A percentile compares a stretch with the other conserved stretches of the same genome.
Conservation (phyloP, 2,113 vertebrate genomes). For the Epinephelus moara region DNA sequence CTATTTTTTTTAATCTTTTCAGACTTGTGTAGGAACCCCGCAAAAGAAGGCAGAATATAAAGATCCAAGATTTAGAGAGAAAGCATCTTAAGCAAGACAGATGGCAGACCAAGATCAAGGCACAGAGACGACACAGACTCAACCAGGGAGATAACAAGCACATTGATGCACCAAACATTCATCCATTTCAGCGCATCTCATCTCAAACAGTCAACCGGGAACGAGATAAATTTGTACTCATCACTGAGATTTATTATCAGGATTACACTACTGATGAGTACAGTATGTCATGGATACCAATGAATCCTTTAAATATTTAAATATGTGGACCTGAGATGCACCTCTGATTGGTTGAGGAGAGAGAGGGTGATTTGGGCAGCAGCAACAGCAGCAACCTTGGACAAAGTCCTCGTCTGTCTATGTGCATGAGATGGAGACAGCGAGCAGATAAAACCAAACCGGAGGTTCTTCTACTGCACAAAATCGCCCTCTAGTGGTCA, state of each 20-base stretch:
- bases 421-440: constrained; percentile 50
- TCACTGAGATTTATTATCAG: not conserved
- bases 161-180: constrained; percentile 63
- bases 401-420: constrained; percentile 31
- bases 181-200: constrained; percentile 54
- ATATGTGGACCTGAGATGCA: constrained; percentile 56
- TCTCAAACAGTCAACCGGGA: constrained; percentile 47
- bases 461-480: constrained; percentile 48
- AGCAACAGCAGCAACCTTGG: constrained; percentile 67
- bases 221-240: not conserved
- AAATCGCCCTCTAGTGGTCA: constrained; percentile 64
- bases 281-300: not conserved
- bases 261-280: not conserved
- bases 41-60: not conserved
- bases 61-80: constrained; percentile 3
- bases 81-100: constrained; percentile 16
- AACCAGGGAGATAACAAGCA: constrained; percentile 41
- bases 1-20: not conserved
- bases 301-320: not conserved
- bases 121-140: constrained; percentile 35
- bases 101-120: constrained; percentile 26
- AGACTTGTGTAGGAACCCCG: constrained; percentile 55
- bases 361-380: constrained; percentile 70
- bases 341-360: constrained; percentile 59
- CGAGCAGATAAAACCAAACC: constrained; percentile 17